Conservation (phyloP, 2,797 vertebrate species). For the Monodelphis domestica region DNA sequence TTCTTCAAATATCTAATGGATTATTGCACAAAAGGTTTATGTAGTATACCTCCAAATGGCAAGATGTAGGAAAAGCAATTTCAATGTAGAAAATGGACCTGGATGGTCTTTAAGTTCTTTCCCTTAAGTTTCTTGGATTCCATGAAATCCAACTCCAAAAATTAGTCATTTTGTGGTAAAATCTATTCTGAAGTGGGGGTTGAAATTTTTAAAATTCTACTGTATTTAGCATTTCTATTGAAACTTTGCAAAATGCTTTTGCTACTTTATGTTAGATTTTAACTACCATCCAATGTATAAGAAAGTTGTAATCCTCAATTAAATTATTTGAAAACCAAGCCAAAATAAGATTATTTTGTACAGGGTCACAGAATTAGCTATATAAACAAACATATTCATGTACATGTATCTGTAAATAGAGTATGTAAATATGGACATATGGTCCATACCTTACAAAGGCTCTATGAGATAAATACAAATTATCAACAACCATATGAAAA, state of each 20-base stretch:
- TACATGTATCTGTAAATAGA: neutral
- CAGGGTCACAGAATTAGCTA: neutral
- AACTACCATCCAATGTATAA: neutral
- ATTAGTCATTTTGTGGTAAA: neutral
- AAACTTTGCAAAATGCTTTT: slow-evolving; percentile 24
- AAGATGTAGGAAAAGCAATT: neutral
- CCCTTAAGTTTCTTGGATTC: neutral
- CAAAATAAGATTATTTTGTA: slow-evolving; percentile 28
- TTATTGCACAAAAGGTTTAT: neutral
- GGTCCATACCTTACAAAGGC: neutral
- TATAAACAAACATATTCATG: neutral
- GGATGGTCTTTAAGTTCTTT: neutral
- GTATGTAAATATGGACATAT: no score
- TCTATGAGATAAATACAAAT: neutral
- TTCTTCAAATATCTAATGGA: neutral
- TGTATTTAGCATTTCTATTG: neutral
- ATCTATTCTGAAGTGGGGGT: neutral
- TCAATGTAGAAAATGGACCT: neutral
- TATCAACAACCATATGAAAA: neutral
- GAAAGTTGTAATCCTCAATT: slow-evolving; percentile 43
- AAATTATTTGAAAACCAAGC: neutral
- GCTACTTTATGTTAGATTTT: slow-evolving; percentile 8
- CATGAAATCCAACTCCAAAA: neutral
- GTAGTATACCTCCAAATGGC: neutral
- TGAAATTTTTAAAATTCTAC: neutral